A percentile compares a stretch with the other conserved stretches of the same genome.
These are phyloP conservation scores for Hyppa rectilinea DNA, from an alignment of 2,888 invertebrate species.

Conservation along the genomic window DNA sequence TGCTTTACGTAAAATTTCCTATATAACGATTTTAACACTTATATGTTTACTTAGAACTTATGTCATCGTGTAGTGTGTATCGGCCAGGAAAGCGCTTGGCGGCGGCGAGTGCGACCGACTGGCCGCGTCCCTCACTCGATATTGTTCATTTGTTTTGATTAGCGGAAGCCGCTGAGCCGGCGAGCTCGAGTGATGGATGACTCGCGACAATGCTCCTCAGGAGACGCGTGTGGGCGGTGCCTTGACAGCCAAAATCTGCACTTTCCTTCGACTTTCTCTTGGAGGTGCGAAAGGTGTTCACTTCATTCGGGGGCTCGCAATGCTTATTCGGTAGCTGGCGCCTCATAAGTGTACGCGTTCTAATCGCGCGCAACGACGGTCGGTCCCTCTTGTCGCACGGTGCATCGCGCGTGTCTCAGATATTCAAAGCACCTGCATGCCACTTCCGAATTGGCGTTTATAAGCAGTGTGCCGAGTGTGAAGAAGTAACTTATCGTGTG, in stretches of 20 bases:
- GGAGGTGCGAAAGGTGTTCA: slow-evolving; percentile 90
- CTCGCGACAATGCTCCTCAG: slow-evolving; percentile 87
- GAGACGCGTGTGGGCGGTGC: slow-evolving; percentile 88
- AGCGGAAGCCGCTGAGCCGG: slow-evolving; percentile 74
- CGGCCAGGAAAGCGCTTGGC: slow-evolving; percentile 14
- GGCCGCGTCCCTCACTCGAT: slow-evolving; percentile 66
- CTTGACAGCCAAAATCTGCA: slow-evolving; percentile 89
- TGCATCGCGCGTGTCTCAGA: slow-evolving; percentile 81
- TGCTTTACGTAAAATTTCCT: neutral
- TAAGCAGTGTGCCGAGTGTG: slow-evolving; percentile 77
- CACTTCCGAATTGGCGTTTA: slow-evolving; percentile 79
- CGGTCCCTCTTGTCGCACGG: slow-evolving; percentile 71
- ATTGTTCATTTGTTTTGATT: slow-evolving; percentile 82
- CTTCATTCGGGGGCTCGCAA: slow-evolving; percentile 87
- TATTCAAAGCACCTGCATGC: slow-evolving; percentile 90
- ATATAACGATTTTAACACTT: neutral
- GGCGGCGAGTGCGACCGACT: slow-evolving; percentile 33
- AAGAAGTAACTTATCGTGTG: slow-evolving; percentile 70
- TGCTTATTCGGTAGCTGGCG: slow-evolving; percentile 89
- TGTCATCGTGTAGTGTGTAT: slow-evolving; percentile 8
- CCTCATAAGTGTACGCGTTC: slow-evolving; percentile 89
- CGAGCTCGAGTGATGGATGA: slow-evolving; percentile 85
- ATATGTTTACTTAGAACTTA: slow-evolving; percentile 5
- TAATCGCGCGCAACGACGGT: slow-evolving; percentile 80
- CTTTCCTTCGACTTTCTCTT: slow-evolving; percentile 91